phyloP scores from a whole-genome alignment of 2,888 invertebrate genomes.

The Pammene aurita region DNA sequence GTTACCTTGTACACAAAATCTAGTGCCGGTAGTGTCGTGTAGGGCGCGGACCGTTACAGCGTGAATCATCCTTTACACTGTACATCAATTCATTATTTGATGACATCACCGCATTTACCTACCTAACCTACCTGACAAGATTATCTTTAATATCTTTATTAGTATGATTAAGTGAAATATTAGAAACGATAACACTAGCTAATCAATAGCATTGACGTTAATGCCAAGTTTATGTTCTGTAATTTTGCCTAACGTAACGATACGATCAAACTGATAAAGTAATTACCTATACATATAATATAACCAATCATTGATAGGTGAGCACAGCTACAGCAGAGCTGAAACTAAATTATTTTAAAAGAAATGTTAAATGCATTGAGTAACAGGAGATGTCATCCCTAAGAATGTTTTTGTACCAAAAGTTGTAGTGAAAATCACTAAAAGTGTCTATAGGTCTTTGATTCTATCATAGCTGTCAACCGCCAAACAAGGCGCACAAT shows the following conservation, averaged over 20 bases:
- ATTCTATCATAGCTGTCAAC: too few relatives aligned
- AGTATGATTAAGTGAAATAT: conserved; percentile 38
- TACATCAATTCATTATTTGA: not conserved
- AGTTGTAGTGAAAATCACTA: too few relatives aligned
- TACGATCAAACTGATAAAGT: conserved; percentile 25
- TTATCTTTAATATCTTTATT: conserved; percentile 41
- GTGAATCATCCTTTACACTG: too few relatives aligned
- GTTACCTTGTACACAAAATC: too few relatives aligned
- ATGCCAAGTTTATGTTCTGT: conserved; percentile 23
- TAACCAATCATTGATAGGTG: not conserved
- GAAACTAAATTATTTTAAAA: not conserved
- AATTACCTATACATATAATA: not conserved
- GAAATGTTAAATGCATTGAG: too few relatives aligned
- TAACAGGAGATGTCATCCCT: too few relatives aligned
- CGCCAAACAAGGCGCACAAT: too few relatives aligned
- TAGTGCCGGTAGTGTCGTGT: too few relatives aligned
- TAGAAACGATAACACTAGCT: conserved; percentile 27
- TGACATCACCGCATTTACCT: not conserved
- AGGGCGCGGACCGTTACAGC: too few relatives aligned
- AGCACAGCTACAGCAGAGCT: too few relatives aligned
- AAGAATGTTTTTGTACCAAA: too few relatives aligned
- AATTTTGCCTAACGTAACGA: conserved; percentile 11
- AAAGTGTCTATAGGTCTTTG: too few relatives aligned
- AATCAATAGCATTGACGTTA: conserved; percentile 29
- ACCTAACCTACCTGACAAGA: not conserved